Conservation (phyloP, 2,888 invertebrate species). For the Teleogryllus oceanicus region DNA sequence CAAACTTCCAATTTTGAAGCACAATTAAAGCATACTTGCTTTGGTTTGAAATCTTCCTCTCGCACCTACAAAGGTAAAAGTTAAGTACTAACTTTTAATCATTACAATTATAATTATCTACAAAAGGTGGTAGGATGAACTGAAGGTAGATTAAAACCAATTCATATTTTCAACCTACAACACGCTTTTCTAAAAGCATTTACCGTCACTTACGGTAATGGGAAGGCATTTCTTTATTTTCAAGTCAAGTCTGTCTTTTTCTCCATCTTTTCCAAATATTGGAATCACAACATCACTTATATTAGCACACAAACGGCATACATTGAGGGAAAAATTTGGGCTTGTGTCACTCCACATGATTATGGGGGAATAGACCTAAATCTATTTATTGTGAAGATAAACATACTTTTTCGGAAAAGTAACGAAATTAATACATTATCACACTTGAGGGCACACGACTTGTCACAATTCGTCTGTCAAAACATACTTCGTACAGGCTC, state of each 20-base stretch:
- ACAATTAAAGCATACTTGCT: constrained; percentile 47
- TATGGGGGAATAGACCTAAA: constrained; percentile 5
- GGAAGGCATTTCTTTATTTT: constrained; percentile 48
- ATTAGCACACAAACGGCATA: constrained; percentile 46
- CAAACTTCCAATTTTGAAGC: constrained; percentile 46
- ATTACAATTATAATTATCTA: neutral
- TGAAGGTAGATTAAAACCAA: neutral
- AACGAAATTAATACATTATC: too few species aligned
- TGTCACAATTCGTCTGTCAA: too few species aligned
- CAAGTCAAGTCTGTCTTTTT: constrained; percentile 42
- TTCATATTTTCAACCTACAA: too few species aligned
- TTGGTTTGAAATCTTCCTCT: constrained; percentile 43
- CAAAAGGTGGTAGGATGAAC: neutral
- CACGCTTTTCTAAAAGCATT: too few species aligned
- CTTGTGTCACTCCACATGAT: constrained; percentile 33
- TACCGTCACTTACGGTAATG: constrained; percentile 43
- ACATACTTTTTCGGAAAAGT: too few species aligned
- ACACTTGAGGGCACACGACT: too few species aligned
- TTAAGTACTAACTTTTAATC: neutral
- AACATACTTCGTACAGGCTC: too few species aligned
- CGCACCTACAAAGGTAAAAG: constrained; percentile 29
- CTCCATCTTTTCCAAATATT: constrained; percentile 43
- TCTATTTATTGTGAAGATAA: too few species aligned
- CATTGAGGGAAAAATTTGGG: constrained; percentile 34
- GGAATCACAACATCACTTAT: constrained; percentile 43